Evolutionary conservation across 2,113 vertebrate species (phyloP).

Genomic region (Petrocephalus zakoni): DNA sequence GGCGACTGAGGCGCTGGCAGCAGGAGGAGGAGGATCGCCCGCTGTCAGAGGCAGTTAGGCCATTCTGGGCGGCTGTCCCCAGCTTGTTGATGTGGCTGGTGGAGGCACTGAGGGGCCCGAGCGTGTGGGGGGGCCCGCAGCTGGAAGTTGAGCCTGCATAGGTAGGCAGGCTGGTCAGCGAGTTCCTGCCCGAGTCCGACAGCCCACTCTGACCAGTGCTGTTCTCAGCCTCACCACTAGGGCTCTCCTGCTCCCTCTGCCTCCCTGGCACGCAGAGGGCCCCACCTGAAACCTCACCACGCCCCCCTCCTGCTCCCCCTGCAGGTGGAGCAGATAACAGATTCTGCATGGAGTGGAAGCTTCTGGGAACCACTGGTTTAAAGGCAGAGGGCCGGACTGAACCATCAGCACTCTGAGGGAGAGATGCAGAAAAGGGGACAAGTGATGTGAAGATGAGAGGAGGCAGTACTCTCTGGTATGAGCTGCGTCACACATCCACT

Average conservation of each 20-base stretch:
- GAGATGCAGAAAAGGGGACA: conserved; percentile 34
- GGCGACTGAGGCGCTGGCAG: conserved; percentile 72
- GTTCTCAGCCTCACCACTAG: conserved; percentile 45
- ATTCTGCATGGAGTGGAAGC: conserved; percentile 89
- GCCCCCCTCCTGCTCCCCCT: conserved; percentile 22
- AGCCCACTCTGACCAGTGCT: conserved; percentile 68
- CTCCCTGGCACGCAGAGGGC: conserved; percentile 13
- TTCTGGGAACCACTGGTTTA: conserved; percentile 86
- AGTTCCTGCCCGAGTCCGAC: conserved; percentile 82
- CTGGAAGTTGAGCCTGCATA: conserved; percentile 63
- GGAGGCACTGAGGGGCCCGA: conserved; percentile 81
- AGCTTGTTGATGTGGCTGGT: conserved; percentile 86
- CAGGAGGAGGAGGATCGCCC: conserved; percentile 78
- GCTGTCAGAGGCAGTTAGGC: conserved; percentile 79
- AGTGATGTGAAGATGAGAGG: not conserved
- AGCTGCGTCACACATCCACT: too few species aligned
- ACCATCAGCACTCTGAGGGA: conserved; percentile 64
- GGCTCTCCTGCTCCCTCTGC: conserved; percentile 36
- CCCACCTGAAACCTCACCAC: conserved; percentile 13
- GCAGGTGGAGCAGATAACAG: conserved; percentile 40
- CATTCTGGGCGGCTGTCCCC: conserved; percentile 71
- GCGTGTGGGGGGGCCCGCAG: conserved; percentile 66
- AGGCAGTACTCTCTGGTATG: too few species aligned
- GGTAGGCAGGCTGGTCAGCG: conserved; percentile 79
- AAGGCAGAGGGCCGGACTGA: conserved; percentile 83